These are phyloP conservation scores for Muschampia plurimacula DNA, from an alignment of 2,888 invertebrate genomes.

Conservation along the genomic window DNA sequence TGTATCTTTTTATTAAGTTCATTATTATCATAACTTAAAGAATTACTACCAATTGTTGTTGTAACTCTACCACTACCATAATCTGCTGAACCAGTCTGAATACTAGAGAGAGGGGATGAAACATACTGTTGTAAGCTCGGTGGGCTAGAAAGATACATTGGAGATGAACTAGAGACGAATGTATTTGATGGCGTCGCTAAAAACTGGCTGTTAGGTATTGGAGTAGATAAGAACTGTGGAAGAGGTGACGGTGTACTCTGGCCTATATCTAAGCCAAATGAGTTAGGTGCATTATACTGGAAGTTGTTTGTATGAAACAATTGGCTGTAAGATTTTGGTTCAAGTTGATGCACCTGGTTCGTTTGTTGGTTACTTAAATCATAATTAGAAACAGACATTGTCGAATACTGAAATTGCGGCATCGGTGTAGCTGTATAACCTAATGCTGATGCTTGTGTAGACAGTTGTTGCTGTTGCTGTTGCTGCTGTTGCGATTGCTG, in stretches of 20 bases:
- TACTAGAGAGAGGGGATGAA: constrained; percentile 71
- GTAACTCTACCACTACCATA: constrained; percentile 65
- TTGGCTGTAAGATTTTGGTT: constrained; percentile 65
- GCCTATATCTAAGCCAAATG: constrained; percentile 60
- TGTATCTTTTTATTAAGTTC: constrained; percentile 69
- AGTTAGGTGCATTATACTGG: constrained; percentile 65
- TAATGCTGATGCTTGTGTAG: constrained; percentile 68
- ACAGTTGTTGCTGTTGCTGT: constrained; percentile 52
- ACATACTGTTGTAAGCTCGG: constrained; percentile 70
- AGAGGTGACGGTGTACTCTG: constrained; percentile 72
- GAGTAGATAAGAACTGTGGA: constrained; percentile 70
- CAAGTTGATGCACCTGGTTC: constrained; percentile 62
- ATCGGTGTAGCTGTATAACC: constrained; percentile 77
- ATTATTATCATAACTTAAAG: constrained; percentile 59
- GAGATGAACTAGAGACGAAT: constrained; percentile 75
- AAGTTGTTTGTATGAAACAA: constrained; percentile 61
- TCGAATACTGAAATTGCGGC: constrained; percentile 75
- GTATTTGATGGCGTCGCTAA: constrained; percentile 67
- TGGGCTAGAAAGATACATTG: constrained; percentile 74
- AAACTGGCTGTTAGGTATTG: constrained; percentile 67
- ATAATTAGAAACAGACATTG: constrained; percentile 61
- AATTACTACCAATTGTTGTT: constrained; percentile 62
- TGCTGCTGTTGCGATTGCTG: constrained; percentile 54
- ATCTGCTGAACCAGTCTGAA: constrained; percentile 68
- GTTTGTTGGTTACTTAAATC: constrained; percentile 62